Conservation (phyloP, 1,140 invertebrate genomes). For the Trigoniulus corallinus region DNA sequence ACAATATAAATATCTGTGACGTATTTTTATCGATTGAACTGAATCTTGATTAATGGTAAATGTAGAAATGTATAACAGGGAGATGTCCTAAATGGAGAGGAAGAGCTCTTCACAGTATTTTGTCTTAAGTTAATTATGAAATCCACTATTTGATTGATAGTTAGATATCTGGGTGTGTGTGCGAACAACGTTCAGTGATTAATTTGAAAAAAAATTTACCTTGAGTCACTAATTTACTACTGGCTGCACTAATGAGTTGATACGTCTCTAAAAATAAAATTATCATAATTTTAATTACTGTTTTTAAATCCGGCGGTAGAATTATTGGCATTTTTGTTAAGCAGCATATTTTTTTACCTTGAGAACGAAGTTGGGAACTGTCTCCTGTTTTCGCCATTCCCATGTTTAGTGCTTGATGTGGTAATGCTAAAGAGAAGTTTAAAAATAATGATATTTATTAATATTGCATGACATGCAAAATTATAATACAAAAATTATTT, state of each 20-base stretch:
- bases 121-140: too few relatives aligned
- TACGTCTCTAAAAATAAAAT: slow-evolving; percentile 14
- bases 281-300: neutral
- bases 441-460: too few relatives aligned
- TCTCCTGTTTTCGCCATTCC: neutral
- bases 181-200: neutral
- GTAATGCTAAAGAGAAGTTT: slow-evolving; percentile 4
- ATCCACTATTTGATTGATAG: too few relatives aligned
- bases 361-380: neutral
- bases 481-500: too few relatives aligned
- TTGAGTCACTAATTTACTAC: slow-evolving; percentile 15
- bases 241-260: slow-evolving; percentile 15
- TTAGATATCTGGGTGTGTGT: too few relatives aligned
- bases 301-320: neutral
- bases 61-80: too few relatives aligned
- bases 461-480: too few relatives aligned
- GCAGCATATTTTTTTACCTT: slow-evolving; percentile 2
- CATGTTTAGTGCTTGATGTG: slow-evolving; percentile 4
- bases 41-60: too few relatives aligned
- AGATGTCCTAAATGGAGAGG: too few relatives aligned
- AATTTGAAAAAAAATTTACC: slow-evolving; percentile 11
- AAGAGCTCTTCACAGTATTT: too few relatives aligned
- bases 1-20: too few relatives aligned
- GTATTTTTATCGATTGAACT: too few relatives aligned
- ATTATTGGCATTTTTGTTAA: neutral